Conservation (phyloP, 2,888 invertebrate species). For the Empis livida region DNA sequence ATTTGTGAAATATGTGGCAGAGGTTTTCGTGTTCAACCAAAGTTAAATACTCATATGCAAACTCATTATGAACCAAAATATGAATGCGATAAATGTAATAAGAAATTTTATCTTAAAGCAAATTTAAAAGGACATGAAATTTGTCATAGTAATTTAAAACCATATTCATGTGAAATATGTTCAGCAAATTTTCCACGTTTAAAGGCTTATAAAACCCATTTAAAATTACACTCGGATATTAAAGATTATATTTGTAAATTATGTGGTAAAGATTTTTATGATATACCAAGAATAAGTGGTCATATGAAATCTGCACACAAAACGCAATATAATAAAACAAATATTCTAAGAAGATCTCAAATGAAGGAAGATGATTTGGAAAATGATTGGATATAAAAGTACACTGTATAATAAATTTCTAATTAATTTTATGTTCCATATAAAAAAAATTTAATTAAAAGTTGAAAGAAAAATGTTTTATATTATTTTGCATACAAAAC, state of each 20-base stretch:
- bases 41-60: too few species aligned
- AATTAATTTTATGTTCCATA: too few species aligned
- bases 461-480: too few species aligned
- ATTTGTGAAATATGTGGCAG: too few species aligned
- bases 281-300: slow-evolving; percentile 11
- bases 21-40: too few species aligned
- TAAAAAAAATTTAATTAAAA: too few species aligned
- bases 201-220: slow-evolving; percentile 2
- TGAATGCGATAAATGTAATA: slow-evolving; percentile 5
- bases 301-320: slow-evolving; percentile 6
- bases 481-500: too few species aligned
- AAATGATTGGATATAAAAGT: too few species aligned
- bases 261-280: slow-evolving; percentile 8
- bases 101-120: slow-evolving; percentile 4
- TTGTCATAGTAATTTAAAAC: slow-evolving; percentile 5
- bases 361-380: too few species aligned
- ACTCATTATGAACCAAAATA: neutral
- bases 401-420: too few species aligned
- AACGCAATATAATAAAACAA: too few species aligned
- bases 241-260: slow-evolving; percentile 16
- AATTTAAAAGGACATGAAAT: slow-evolving; percentile 5
- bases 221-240: slow-evolving; percentile 5
- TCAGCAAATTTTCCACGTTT: slow-evolving; percentile 5
- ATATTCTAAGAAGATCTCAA: too few species aligned
- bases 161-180: slow-evolving; percentile 8